Evolutionary conservation across 35 echinoderm and acorn worm genomes (phyloP).

Genomic region (Diadema setosum): DNA sequence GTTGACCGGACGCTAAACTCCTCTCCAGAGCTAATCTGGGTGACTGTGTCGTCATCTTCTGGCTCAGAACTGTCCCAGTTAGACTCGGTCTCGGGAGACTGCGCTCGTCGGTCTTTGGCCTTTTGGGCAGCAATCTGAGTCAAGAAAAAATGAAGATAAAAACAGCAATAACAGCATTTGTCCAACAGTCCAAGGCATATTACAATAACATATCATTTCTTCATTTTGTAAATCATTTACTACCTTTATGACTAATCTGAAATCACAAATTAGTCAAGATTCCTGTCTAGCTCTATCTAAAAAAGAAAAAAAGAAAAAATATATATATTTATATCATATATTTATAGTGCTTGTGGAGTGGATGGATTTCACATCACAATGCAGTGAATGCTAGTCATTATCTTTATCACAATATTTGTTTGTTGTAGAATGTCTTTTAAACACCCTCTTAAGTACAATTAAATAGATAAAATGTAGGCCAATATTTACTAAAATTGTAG

Average conservation of each 20-base stretch:
- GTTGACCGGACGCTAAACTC: neutral
- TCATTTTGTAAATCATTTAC: too few relatives aligned
- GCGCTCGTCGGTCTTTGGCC: slow-evolving; percentile 11
- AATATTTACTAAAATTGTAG: too few relatives aligned
- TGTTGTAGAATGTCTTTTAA: too few relatives aligned
- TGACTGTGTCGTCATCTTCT: slow-evolving; percentile 27
- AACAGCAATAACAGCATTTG: neutral
- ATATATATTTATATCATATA: neutral
- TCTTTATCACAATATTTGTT: too few relatives aligned
- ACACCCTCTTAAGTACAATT: too few relatives aligned
- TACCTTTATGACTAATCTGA: too few relatives aligned
- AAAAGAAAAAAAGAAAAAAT: neutral
- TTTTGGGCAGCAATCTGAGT: slow-evolving; percentile 42
- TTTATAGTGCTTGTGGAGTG: too few relatives aligned
- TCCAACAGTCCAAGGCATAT: neutral
- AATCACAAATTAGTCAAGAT: neutral
- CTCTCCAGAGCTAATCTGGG: slow-evolving; percentile 64
- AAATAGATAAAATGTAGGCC: too few relatives aligned
- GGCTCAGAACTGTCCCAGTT: slow-evolving; percentile 75
- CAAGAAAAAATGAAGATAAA: neutral
- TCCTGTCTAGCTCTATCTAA: neutral
- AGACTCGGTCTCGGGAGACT: slow-evolving; percentile 50
- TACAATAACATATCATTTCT: neutral
- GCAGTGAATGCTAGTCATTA: too few relatives aligned
- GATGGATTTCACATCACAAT: too few relatives aligned